These are phyloP conservation scores for Maniola jurtina DNA, from an alignment of 1,140 invertebrate species.

Conservation along the genomic window DNA sequence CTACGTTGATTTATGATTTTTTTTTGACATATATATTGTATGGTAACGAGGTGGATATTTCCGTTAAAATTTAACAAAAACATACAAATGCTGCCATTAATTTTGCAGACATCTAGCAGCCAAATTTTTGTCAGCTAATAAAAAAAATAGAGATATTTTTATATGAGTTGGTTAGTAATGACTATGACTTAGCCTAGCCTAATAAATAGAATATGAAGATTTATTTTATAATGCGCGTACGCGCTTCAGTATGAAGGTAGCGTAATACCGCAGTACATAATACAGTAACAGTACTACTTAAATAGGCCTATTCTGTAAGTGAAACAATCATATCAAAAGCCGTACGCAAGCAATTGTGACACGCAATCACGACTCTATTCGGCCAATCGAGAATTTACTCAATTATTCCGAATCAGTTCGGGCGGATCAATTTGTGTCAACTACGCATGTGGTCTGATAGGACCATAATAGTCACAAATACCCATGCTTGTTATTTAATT, in stretches of 20 bases:
- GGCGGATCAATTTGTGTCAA: slow-evolving; percentile 36
- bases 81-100: background rate
- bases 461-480: slow-evolving; percentile 10
- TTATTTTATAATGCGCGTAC: too few relatives aligned
- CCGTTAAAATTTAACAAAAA: slow-evolving; percentile 2
- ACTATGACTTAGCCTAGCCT: too few relatives aligned
- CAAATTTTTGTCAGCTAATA: background rate
- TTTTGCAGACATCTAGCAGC: background rate
- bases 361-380: slow-evolving; percentile 28
- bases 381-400: slow-evolving; percentile 28
- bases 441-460: slow-evolving; percentile 35
- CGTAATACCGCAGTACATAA: too few relatives aligned
- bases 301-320: background rate
- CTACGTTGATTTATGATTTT: slow-evolving; percentile 39
- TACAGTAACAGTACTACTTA: too few relatives aligned
- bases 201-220: too few relatives aligned
- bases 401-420: slow-evolving; percentile 29
- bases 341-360: slow-evolving; percentile 24
- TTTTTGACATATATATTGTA: slow-evolving; percentile 29
- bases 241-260: too few relatives aligned
- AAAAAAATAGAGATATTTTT: background rate
- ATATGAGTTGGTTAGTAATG: background rate
- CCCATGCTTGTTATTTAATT: background rate
- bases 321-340: background rate
- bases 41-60: slow-evolving; percentile 10